Conservation (phyloP, 2,888 invertebrate genomes). For the Glyphotaelius pellucidus region DNA sequence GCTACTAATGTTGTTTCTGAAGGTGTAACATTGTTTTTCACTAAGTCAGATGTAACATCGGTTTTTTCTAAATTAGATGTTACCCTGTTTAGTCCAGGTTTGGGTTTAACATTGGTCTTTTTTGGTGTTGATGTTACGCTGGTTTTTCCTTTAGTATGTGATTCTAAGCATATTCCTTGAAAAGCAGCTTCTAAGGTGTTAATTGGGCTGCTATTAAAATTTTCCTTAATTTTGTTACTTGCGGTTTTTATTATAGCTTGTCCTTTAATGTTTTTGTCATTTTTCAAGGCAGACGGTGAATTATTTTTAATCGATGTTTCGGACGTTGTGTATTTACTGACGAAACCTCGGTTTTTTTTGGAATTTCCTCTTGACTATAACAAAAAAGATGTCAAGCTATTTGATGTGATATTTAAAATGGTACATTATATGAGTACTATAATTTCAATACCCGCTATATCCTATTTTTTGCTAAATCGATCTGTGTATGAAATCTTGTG, state of each 20-base stretch:
- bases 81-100: neutral
- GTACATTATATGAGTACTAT: too few species aligned
- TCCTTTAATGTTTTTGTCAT: neutral
- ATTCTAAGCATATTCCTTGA: neutral
- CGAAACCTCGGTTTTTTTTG: neutral
- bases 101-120: neutral
- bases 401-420: neutral
- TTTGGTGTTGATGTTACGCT: too few species aligned
- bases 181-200: neutral
- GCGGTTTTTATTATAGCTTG: neutral
- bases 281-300: neutral
- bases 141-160: neutral
- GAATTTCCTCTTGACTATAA: neutral
- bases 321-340: neutral
- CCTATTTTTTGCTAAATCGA: too few species aligned
- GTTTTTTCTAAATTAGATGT: neutral
- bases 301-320: neutral
- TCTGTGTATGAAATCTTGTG: too few species aligned
- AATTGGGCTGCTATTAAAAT: neutral
- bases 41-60: neutral
- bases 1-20: neutral
- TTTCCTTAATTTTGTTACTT: neutral
- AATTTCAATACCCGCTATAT: too few species aligned
- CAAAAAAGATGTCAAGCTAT: neutral
- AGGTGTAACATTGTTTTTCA: neutral